Evolutionary conservation across 2,113 vertebrate genomes (phyloP).

Genomic region (Ceyx margarethae): DNA sequence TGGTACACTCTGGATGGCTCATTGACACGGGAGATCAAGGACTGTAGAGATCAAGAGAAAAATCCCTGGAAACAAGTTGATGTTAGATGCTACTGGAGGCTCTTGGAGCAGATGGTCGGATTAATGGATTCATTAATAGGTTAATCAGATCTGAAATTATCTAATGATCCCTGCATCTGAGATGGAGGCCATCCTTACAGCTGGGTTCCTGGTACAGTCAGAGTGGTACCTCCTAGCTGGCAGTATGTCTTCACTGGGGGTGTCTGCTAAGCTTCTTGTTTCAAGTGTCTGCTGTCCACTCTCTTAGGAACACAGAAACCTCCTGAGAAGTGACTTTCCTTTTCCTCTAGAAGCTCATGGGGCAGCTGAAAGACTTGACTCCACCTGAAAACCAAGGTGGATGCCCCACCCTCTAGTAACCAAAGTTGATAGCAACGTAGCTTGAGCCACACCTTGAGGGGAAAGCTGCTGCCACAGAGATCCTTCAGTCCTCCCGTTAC

Average conservation of each 20-base stretch:
- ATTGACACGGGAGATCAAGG: background rate
- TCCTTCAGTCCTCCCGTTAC: background rate
- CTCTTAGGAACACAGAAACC: background rate
- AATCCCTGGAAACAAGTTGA: background rate
- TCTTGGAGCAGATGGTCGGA: background rate
- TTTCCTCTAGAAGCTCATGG: background rate
- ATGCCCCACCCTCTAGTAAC: constrained; percentile 17
- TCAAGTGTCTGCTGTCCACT: background rate
- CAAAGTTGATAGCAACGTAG: constrained; percentile 63
- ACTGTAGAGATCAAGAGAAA: background rate
- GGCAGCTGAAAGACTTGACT: background rate
- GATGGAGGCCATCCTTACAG: background rate
- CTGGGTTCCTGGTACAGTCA: accelerated
- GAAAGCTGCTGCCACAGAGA: background rate
- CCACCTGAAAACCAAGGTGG: background rate
- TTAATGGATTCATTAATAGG: background rate
- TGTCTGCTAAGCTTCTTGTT: background rate
- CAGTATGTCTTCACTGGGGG: background rate
- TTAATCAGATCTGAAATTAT: background rate
- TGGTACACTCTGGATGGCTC: background rate
- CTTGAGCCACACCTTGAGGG: background rate
- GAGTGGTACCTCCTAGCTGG: background rate
- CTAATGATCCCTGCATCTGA: background rate
- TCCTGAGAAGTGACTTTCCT: background rate
- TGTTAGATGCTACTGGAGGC: background rate